Percentiles rank a stretch among this genome's conserved stretches.
These are phyloP conservation scores for Musca domestica DNA, from an alignment of 1,140 invertebrate species.

Conservation along the genomic window DNA sequence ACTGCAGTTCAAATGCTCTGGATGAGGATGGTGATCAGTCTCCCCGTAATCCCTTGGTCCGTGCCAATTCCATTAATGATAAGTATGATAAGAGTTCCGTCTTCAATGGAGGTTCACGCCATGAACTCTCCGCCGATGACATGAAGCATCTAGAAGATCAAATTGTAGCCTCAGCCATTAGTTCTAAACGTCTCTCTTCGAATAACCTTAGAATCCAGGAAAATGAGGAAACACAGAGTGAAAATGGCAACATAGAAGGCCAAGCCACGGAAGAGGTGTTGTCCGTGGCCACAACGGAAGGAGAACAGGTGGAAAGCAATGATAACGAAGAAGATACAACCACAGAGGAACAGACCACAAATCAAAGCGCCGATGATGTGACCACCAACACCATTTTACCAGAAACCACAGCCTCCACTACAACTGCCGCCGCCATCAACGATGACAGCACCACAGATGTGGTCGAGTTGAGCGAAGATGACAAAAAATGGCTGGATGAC, in stretches of 20 bases:
- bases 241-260: neutral
- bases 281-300: too few relatives aligned
- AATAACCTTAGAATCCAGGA: neutral
- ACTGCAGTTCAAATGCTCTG: slow-evolving; percentile 39
- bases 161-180: slow-evolving; percentile 34
- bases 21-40: slow-evolving; percentile 32
- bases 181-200: slow-evolving; percentile 13
- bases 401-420: too few relatives aligned
- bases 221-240: neutral
- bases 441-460: slow-evolving; percentile 26
- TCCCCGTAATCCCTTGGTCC: slow-evolving; percentile 31
- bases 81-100: slow-evolving; percentile 33
- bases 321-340: neutral
- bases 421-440: neutral
- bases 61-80: slow-evolving; percentile 33
- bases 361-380: slow-evolving; percentile 22
- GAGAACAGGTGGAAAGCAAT: too few relatives aligned
- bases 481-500: slow-evolving; percentile 51
- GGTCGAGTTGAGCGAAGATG: slow-evolving; percentile 47
- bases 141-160: slow-evolving; percentile 46
- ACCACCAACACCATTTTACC: neutral
- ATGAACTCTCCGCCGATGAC: slow-evolving; percentile 43
- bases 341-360: slow-evolving; percentile 30
- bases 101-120: slow-evolving; percentile 49
- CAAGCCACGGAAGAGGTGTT: neutral